Conservation (phyloP, 2,113 vertebrate genomes). For the Jacana jacana region DNA sequence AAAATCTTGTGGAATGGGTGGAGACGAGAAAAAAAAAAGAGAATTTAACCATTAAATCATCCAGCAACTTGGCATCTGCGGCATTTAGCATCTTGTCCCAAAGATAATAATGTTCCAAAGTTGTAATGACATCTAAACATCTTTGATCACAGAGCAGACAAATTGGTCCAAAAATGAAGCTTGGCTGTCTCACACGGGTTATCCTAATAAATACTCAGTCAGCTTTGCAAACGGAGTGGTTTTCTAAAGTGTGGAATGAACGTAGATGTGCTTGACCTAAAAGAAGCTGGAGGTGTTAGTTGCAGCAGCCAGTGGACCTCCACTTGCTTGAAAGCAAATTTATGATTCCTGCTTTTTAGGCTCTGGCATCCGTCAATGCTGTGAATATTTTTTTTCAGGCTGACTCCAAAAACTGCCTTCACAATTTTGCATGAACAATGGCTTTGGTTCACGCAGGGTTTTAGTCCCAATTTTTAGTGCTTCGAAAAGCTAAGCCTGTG, state of each 20-base stretch:
- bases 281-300: not conserved
- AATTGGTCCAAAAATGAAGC: slow-evolving; percentile 18
- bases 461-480: not conserved
- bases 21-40: not conserved
- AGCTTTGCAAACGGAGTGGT: not conserved
- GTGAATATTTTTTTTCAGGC: not conserved
- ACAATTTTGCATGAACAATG: not conserved
- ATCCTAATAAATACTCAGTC: slow-evolving; percentile 50
- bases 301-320: slow-evolving; percentile 19
- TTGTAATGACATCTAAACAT: slow-evolving; percentile 35
- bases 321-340: slow-evolving; percentile 9
- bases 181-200: slow-evolving; percentile 9
- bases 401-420: not conserved
- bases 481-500: not conserved
- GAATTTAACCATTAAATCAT: slow-evolving; percentile 63
- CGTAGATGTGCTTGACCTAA: not conserved
- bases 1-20: slow-evolving; percentile 52
- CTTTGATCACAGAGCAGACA: slow-evolving; percentile 41
- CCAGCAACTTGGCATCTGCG: slow-evolving; percentile 6
- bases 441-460: not conserved
- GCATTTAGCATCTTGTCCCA: slow-evolving; percentile 33
- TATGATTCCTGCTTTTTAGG: not conserved
- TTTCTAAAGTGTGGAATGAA: slow-evolving; percentile 15
- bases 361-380: not conserved
- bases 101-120: slow-evolving; percentile 34